Conservation (phyloP, 1,140 invertebrate species). For the Macrobrachium nipponense region DNA sequence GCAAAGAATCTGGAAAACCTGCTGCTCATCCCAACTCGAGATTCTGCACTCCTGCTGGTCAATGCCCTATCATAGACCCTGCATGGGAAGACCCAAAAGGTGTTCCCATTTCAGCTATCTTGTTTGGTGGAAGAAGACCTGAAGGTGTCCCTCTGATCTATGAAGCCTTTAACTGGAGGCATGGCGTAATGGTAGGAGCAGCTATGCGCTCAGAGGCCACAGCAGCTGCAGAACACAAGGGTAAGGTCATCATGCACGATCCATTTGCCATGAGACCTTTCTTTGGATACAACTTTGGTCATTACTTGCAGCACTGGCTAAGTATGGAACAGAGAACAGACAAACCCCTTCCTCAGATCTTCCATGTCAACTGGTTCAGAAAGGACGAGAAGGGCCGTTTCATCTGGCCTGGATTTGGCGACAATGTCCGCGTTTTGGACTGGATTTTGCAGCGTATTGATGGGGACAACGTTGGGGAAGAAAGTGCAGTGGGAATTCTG, state of each 20-base stretch:
- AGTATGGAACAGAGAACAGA: too few relatives aligned
- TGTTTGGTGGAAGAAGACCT: too few relatives aligned
- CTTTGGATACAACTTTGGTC: too few relatives aligned
- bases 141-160: too few relatives aligned
- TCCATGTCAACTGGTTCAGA: too few relatives aligned
- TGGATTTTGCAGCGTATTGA: constrained; percentile 74
- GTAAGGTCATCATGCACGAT: constrained; percentile 66
- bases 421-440: too few relatives aligned
- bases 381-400: too few relatives aligned
- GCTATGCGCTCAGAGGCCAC: constrained; percentile 96
- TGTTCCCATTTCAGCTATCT: constrained; percentile 70
- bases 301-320: constrained; percentile 91
- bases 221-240: constrained; percentile 95
- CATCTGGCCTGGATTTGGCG: too few relatives aligned
- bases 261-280: too few relatives aligned
- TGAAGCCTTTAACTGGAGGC: too few relatives aligned
- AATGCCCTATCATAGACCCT: constrained; percentile 95
- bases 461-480: constrained; percentile 67
- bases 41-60: constrained; percentile 92
- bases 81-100: constrained; percentile 79
- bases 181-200: constrained; percentile 87
- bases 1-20: constrained; percentile 75
- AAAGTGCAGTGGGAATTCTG: constrained; percentile 76
- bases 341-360: too few relatives aligned
- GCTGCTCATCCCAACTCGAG: constrained; percentile 94